Conservation (phyloP, 1,140 invertebrate genomes). For the Drosophila ficusphila region DNA sequence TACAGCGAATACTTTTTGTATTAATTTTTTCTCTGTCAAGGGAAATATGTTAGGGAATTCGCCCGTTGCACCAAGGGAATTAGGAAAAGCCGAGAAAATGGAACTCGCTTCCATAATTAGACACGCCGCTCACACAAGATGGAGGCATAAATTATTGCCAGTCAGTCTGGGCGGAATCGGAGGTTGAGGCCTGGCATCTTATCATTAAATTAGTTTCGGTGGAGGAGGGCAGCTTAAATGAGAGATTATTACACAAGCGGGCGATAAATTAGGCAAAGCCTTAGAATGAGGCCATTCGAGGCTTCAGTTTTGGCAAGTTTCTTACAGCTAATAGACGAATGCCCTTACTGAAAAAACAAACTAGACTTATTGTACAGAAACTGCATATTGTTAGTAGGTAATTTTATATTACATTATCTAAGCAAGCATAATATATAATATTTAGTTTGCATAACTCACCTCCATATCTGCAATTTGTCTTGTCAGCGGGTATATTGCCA, state of each 20-base stretch:
- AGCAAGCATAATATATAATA: no score
- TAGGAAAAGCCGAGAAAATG: constrained; percentile 29
- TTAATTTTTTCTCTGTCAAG: not conserved
- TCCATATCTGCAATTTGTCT: constrained; percentile 84
- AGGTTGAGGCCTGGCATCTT: constrained; percentile 35
- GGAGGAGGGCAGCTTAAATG: constrained; percentile 53
- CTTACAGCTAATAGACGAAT: no score
- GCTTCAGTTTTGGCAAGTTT: constrained; percentile 1
- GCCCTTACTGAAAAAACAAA: no score
- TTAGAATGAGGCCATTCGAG: constrained; percentile 58
- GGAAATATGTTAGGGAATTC: constrained; percentile 6
- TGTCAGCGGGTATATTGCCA: constrained; percentile 89
- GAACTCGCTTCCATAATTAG: constrained; percentile 62
- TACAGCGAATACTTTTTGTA: no score
- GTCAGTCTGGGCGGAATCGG: constrained; percentile 21
- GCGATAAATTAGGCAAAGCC: constrained; percentile 75
- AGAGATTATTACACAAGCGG: constrained; percentile 71
- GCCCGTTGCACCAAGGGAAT: constrained; percentile 19
- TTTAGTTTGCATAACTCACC: constrained; percentile 66
- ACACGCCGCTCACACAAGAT: constrained; percentile 55
- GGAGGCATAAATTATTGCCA: constrained; percentile 71
- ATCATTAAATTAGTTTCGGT: constrained; percentile 73
- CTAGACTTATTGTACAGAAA: no score
- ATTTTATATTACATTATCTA: no score
- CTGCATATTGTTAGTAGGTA: no score